Conservation (phyloP, 2,113 vertebrate species). For the Naja naja region DNA sequence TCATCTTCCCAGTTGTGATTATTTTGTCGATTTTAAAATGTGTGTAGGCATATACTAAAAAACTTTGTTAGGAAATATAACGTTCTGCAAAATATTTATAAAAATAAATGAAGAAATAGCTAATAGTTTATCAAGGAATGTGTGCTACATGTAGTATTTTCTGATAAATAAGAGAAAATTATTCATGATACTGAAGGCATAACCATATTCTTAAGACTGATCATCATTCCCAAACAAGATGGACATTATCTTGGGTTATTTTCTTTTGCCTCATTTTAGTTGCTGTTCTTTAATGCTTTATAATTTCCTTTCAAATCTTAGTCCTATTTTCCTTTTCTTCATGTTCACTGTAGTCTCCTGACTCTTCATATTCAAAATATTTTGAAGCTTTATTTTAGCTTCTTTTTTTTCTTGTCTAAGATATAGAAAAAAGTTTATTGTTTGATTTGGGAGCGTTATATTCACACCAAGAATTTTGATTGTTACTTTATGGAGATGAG, state of each 20-base stretch:
- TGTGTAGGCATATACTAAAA: too few species aligned
- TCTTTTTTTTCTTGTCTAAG: too few species aligned
- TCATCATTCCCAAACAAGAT: background rate
- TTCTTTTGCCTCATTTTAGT: background rate
- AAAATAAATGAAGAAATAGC: background rate
- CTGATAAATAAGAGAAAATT: background rate
- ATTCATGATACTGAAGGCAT: background rate
- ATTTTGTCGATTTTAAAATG: background rate
- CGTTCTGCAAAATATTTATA: background rate
- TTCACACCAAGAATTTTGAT: too few species aligned
- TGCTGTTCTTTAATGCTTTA: background rate
- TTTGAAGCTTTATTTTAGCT: conserved; percentile 12
- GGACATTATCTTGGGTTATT: background rate
- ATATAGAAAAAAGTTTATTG: too few species aligned
- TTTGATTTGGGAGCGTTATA: too few species aligned
- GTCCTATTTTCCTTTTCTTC: too few species aligned
- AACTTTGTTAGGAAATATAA: background rate
- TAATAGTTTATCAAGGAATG: background rate
- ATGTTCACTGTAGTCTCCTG: too few species aligned
- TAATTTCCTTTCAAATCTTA: too few species aligned
- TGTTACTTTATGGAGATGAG: too few species aligned
- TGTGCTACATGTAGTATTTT: background rate
- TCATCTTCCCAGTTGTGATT: background rate
- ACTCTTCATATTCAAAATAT: background rate
- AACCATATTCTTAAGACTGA: background rate